Evolutionary conservation across 2,888 invertebrate genomes (phyloP), one percentile per base, ranked within the genome.

Genomic region (Amphimallon solstitiale): DNA sequence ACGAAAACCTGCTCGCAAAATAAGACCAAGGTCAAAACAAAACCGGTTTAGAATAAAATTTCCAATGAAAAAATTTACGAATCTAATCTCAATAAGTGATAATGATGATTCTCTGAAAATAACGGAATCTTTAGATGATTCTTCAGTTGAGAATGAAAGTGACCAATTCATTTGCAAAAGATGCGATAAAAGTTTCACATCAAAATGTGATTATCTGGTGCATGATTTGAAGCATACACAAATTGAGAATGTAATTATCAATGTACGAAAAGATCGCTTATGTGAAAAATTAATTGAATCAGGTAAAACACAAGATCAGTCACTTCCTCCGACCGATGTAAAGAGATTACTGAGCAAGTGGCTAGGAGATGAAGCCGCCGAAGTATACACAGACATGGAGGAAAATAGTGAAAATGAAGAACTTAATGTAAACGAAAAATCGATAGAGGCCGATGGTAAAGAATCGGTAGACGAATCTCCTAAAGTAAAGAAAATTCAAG

Each of bases 201-300:
- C 23, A 23, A 40, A 35, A 10, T 71, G 68, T 10, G 66, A 71
- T 1, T 66, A 52, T n/a, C 52, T 70, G 45, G 10, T 29, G 7
- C 72, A 72, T 35, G 37, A 12, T 2, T 38, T 72, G 1, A 70
- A 65, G 52, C 72, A 72, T 34, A 65, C 66, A 38, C 69, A 72
- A 63, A 65, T 68, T 2, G 63, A 66, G n/a, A 14, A 37, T 1
- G 14, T 66, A 10, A 17, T 62, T 34, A 21, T 68, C n/a, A 65
- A 68, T 10, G 49, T 68, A 1, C 19, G 10, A 14, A 45, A 59
- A 63, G 23, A 45, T 4, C 5, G 19, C n/a, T 19, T 67, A 4
- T 15, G 35, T 10, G 12, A n/a, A 1, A 10, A 43, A 59, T 4
- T 29, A n/a, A 29, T 43, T 0, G 14, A 29, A 9, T 43, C 56